phyloP scores from a whole-genome alignment of 2,113 vertebrate species.

The Argyrosomus japonicus region DNA sequence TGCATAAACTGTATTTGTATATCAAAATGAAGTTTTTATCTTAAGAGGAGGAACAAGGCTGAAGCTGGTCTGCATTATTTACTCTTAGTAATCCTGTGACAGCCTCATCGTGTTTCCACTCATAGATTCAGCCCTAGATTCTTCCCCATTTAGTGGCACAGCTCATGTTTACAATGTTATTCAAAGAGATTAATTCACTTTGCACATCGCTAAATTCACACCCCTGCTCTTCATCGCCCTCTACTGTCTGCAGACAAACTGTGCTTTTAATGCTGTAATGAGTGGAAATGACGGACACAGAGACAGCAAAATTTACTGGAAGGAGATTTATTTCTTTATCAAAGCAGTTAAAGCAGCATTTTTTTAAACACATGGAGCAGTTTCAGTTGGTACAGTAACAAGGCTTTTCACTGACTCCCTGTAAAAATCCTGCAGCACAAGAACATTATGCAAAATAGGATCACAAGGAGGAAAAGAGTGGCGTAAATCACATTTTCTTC shows the following conservation, averaged over 20 bases:
- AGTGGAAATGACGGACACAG: not conserved
- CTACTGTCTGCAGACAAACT: conserved; percentile 23
- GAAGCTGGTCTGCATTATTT: conserved; percentile 37
- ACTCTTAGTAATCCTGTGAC: conserved; percentile 30
- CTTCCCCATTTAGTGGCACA: not conserved
- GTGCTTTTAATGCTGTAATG: not conserved
- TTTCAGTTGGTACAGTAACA: conserved; percentile 68
- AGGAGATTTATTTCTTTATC: conserved; percentile 82
- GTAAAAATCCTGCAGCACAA: conserved; percentile 67
- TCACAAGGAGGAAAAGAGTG: conserved; percentile 40
- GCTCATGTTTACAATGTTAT: conserved; percentile 23
- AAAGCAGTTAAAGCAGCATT: conserved; percentile 81
- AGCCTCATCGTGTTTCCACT: not conserved
- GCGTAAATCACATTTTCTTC: conserved; percentile 40
- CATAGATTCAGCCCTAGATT: not conserved
- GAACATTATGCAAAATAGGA: conserved; percentile 67
- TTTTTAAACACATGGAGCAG: conserved; percentile 73
- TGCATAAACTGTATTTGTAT: not conserved
- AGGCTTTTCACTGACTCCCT: conserved; percentile 60
- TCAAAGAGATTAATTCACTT: conserved; percentile 12
- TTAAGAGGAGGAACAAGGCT: conserved; percentile 8
- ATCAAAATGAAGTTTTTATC: not conserved
- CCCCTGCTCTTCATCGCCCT: conserved; percentile 25
- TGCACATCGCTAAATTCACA: not conserved
- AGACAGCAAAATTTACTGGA: conserved; percentile 52